Evolutionary conservation across 2,113 vertebrate genomes (phyloP).

Genomic region (Macaca fascicularis): DNA sequence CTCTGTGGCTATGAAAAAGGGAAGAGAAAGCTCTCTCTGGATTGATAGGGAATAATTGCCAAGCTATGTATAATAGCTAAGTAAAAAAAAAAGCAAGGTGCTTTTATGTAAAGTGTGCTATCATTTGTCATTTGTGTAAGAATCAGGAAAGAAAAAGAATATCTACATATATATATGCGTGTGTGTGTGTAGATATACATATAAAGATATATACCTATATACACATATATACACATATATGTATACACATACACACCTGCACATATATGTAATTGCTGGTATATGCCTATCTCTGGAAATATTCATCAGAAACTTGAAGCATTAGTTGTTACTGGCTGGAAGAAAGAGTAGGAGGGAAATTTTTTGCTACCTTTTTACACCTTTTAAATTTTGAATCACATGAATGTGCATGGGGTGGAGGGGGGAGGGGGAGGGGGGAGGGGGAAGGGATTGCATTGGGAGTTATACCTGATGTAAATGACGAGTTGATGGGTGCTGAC

Average conservation of each 20-base stretch:
- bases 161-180: neutral
- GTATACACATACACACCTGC: neutral
- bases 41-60: neutral
- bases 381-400: conserved; percentile 15
- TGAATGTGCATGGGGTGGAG: neutral
- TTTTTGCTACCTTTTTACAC: neutral
- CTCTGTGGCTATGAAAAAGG: neutral
- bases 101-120: conserved; percentile 12
- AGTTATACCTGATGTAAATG: too few relatives aligned
- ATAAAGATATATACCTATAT: neutral
- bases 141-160: neutral
- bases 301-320: neutral
- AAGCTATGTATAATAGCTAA: neutral
- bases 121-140: neutral
- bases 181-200: too few relatives aligned
- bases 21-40: neutral
- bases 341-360: neutral
- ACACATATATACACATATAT: neutral
- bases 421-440: too few relatives aligned
- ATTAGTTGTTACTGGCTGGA: neutral
- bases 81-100: neutral
- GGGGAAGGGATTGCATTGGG: too few relatives aligned
- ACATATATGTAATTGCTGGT: neutral
- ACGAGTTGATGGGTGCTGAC: too few relatives aligned
- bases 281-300: neutral